Base-by-base conservation (phyloP, 2,888 invertebrate species). In the Adineta ricciae region DNA sequence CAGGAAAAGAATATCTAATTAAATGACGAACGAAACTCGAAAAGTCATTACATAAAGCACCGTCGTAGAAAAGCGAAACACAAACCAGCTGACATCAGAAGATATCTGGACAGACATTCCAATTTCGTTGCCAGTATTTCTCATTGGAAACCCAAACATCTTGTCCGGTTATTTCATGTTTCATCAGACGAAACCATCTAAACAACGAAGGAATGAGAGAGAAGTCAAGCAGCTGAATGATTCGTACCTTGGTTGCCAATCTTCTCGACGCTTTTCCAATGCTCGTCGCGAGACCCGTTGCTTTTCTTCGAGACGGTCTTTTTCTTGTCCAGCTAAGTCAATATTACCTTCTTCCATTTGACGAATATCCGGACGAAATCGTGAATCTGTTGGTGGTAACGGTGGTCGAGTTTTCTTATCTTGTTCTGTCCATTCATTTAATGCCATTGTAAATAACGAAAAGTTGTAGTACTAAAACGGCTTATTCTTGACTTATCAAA, bases 401-500 rank as follows among this genome's bases (percentile, higher is more conserved):
- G 3, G 1, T n/a, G n/a, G 11, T n/a, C 7, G 85, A 92, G 88
- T 41, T 41, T 7, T 24, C 46, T 46, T 5, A 46, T 46, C 46
- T 46, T 46, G 8, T 46, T 46, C 46, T 46, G 46, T 46, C 46
- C 46, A 0, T 78, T 78, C 41, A 78, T 78, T 78, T 11, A 78
- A n/a, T 41, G 24, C 38, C 38, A 41, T 41, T 41, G 78, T 78
- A 41, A 78, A 78, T 41, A 21, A 9, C n/a, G 78, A 41, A 41
- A 78, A 78, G 41, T 41, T 41, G n/a, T 78, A 41, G n/a, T 78
- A 78, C 24, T 96, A 92, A n/a, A 46, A 46, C 5, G 46, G 11
- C 11, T 46, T 46, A 46, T 5, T n/a, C n/a, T 46, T 88, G 87
- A 86, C 72, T 64, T 64, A 32, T 11, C 46, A 46, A 46, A 46